Percentiles rank a stretch among this genome's conserved stretches.
phyloP scores from a whole-genome alignment of 2,113 vertebrate genomes.

The Uropsilus gracilis region DNA sequence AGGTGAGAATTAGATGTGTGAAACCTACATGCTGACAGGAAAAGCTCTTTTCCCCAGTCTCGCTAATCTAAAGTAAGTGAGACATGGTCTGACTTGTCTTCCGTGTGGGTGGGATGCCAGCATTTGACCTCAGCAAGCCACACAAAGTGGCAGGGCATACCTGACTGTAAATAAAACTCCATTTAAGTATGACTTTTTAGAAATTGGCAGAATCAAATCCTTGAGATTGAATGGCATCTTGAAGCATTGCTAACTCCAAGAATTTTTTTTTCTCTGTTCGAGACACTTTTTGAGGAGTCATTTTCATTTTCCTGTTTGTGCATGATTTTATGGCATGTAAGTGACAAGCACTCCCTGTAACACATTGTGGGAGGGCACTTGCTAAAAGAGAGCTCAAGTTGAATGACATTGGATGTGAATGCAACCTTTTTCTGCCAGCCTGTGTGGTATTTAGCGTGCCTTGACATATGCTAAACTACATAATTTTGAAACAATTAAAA shows the following conservation, averaged over 20 bases:
- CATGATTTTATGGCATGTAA: conserved; percentile 41
- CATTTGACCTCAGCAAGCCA: conserved; percentile 17
- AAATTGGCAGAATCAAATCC: neutral
- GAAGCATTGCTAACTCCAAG: conserved; percentile 33
- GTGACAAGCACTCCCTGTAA: conserved; percentile 35
- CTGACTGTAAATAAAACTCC: conserved; percentile 11
- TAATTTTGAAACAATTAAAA: conserved; percentile 26
- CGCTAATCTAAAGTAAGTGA: neutral
- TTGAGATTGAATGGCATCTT: conserved; percentile 22
- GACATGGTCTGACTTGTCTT: neutral
- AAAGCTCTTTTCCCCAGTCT: neutral
- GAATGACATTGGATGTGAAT: conserved; percentile 55
- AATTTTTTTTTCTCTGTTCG: neutral
- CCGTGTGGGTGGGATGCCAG: neutral
- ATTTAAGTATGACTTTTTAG: conserved; percentile 28
- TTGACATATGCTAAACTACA: conserved; percentile 55
- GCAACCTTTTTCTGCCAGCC: conserved; percentile 53
- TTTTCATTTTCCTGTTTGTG: conserved; percentile 53
- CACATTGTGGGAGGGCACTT: neutral
- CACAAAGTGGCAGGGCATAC: neutral
- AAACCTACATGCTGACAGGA: neutral
- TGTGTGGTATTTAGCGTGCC: conserved; percentile 27
- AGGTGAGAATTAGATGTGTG: neutral
- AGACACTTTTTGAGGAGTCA: conserved; percentile 23
- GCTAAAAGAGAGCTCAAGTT: conserved; percentile 55